Evolutionary conservation across 2,113 vertebrate genomes (phyloP).

Genomic region (Patagioenas fasciata): DNA sequence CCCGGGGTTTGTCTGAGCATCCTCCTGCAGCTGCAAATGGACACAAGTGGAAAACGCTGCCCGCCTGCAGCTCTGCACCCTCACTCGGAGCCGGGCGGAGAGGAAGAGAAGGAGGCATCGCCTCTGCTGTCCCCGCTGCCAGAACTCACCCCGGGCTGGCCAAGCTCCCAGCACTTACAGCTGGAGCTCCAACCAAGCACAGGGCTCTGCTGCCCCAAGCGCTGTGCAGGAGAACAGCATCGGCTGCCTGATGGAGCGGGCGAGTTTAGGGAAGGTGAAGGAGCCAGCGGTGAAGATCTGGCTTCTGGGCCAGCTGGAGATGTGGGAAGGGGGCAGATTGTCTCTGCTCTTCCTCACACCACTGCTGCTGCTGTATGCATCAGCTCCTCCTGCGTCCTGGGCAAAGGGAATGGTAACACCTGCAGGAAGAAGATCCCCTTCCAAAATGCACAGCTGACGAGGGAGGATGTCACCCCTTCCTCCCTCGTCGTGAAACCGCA

Average conservation of each 20-base stretch:
- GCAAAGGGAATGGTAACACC: too few species aligned
- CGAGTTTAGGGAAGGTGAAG: not conserved
- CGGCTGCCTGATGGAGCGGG: not conserved
- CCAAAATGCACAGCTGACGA: fast-evolving
- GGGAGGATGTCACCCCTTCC: not conserved
- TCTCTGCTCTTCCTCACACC: not conserved
- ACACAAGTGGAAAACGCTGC: fast-evolving
- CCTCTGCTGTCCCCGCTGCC: not conserved
- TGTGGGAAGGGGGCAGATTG: not conserved
- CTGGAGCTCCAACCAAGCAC: not conserved
- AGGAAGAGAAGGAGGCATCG: not conserved
- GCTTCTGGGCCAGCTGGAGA: too few species aligned
- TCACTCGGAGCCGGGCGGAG: fast-evolving
- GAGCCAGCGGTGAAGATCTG: not conserved
- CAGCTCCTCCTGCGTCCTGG: not conserved
- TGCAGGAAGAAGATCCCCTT: not conserved
- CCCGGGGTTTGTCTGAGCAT: fast-evolving
- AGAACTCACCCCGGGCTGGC: not conserved
- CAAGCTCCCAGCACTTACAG: fast-evolving
- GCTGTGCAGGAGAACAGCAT: not conserved
- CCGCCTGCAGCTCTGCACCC: fast-evolving
- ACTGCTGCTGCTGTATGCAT: fast-evolving
- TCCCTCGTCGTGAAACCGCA: fast-evolving
- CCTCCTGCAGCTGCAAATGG: fast-evolving
- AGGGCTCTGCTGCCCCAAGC: slow-evolving; percentile 28